Evolutionary conservation across 2,113 vertebrate species (phyloP), one percentile per base, ranked within the genome.

Genomic region (human): DNA sequence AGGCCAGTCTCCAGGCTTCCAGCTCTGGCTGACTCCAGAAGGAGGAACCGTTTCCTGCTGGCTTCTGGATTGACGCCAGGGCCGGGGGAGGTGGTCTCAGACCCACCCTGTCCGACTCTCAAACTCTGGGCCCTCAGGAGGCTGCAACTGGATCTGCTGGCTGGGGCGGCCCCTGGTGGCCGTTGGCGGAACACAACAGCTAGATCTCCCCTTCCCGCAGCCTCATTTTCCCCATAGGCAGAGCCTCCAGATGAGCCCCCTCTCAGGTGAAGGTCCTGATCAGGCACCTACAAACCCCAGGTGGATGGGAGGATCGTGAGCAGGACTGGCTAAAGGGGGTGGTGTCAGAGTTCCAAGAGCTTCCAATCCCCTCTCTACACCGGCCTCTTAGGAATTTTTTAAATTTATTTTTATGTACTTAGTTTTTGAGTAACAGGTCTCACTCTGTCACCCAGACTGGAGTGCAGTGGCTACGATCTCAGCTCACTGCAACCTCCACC

Each of bases 141-240:
- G 40, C 0, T 0, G 11, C 35, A 52, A 64, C 22, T 0, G 7
- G n/a, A 32, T 9, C 27, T 48, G 72, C 59, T 38, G 66, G 59
- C 61, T 32, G 35, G 18, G 85, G 81, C 85, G 89, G 2, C 95
- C 43, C 50, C 95, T 97, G 81, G 89, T 64, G 90, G 90, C 70
- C 14, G 7, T 7, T 20, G 0, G 50, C 32, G 48, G 23, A 78
- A 97, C 90, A 76, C 30, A 88, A 61, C 20, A 0, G 30, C 43
- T 14, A 27, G 83, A 72, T 17, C 32, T 17, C 17, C 7, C 55
- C 23, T 20, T 52, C 35, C 43, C 6, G 38, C 4, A 7, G 66
- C 17, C 14, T 25, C 6, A 1, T 48, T 13, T 64, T 68, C 27
- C 43, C 59, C 27, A 35, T 16, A 35, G n/a, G 23, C 1, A 1